Evolutionary conservation across 2,797 vertebrate species (phyloP), one percentile per base, ranked within the genome.

Genomic region (Molossus molossus): DNA sequence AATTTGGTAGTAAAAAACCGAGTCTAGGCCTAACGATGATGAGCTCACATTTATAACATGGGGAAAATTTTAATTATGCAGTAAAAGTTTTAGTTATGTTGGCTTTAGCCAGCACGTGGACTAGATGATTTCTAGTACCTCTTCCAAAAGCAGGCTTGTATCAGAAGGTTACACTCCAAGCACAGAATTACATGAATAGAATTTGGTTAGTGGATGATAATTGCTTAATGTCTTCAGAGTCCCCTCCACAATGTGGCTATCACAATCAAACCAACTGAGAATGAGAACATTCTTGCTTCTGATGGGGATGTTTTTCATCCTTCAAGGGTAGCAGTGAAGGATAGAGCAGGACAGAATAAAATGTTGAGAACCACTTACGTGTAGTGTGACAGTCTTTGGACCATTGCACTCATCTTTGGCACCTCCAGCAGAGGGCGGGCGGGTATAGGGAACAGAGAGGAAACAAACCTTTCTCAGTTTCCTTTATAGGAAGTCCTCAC

Each of bases 401-500:
- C 64, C 92, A 33, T 37, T 70, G 92, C 58, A 86, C 62, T 72
- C n/a, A 60, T 88, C 75, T 60, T 69, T 57, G 83, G 55, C 75
- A 89, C 89, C 64, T 95, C 97, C 95, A 97, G 96, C 92, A 97
- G 97, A 97, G 95, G 96, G 96, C 95, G 92, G 96, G 85, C 95
- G 55, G 94, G 79, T 88, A 94, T 70, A 96, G 92, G 76, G n/a
- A 81, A 94, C 77, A 67, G 69, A 84, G 9, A 69, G 57, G 17
- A 79, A 86, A 69, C 14, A 2, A 5, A 3, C 6, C 1, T 45
- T 72, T 73, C 33, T 82, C 17, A 2, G 8, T 67, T 76, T 87
- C 10, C 2, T 40, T 91, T 57, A 48, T 53, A 82, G 57, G 29
- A 25, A 27, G 50, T 37, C 25, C 15, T 21, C 1, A 5, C 33